Evolutionary conservation across 2,888 invertebrate genomes (phyloP).

Genomic region (Ichneumoninae sp.): DNA sequence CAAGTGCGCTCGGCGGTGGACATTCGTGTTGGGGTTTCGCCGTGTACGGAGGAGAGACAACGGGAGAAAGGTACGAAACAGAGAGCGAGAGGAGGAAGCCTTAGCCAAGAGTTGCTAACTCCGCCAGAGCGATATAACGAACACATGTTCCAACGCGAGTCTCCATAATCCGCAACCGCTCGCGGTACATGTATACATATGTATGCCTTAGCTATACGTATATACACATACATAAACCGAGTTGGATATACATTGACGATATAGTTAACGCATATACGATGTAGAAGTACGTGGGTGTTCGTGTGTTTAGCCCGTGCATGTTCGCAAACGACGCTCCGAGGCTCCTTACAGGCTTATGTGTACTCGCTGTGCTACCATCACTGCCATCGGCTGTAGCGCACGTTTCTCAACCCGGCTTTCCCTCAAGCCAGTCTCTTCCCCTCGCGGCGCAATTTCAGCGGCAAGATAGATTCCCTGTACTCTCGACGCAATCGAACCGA

Average conservation of each 20-base stretch:
- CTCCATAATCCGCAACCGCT: conserved; percentile 80
- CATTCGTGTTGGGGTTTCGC: conserved; percentile 56
- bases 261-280: conserved; percentile 24
- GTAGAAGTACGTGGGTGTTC: background rate
- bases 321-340: conserved; percentile 32
- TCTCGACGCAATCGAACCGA: background rate
- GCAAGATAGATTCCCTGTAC: background rate
- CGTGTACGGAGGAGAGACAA: conserved; percentile 13
- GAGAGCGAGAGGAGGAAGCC: conserved; percentile 73
- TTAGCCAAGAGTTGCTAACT: conserved; percentile 81
- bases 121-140: conserved; percentile 80
- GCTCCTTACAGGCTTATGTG: conserved; percentile 3
- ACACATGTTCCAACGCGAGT: conserved; percentile 82
- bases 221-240: conserved; percentile 2
- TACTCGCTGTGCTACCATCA: conserved; percentile 12
- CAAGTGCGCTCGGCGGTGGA: conserved; percentile 61
- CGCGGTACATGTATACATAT: conserved; percentile 71
- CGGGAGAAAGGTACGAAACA: conserved; percentile 37
- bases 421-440: background rate
- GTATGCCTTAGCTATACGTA: background rate
- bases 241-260: conserved; percentile 62
- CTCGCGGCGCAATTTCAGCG: background rate
- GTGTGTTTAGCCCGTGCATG: conserved; percentile 38
- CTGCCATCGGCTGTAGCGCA: conserved; percentile 8
- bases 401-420: conserved; percentile 11